Base-by-base conservation (phyloP, 2,888 invertebrate genomes). In the Erebia palarica region DNA sequence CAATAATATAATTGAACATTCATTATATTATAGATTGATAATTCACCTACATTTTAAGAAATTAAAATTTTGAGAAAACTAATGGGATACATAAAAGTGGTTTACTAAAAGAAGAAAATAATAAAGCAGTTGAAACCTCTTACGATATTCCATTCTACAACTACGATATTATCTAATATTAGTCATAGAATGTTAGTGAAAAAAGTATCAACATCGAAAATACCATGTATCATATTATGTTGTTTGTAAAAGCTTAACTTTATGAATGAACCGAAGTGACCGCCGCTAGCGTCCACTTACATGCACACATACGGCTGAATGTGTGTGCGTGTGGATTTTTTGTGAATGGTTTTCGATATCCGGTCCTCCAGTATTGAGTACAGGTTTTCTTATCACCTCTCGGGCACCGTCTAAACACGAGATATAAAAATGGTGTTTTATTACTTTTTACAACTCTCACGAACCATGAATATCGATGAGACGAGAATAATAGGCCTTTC, bases 351-450 rank as follows among this genome's bases (percentile, higher is more conserved):
- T 90, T 82, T 81, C 85, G 88, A 90, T 91, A 92, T 93, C 93
- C 93, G 93, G 93, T 91, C 91, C 84, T 86, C 75, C 82, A 82
- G 83, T 87, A 88, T 88, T 82, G 82, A 77, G 82, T 88, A 88
- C 92, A 90, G 90, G 92, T 92, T 92, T 89, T 82, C 90, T 93
- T 93, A 93, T 93, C 92, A 91, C 84, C 88, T 90, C 88, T 87
- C 90, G 85, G 82, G 84, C 87, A 86, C 90, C 88, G 92, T 92
- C 92, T 92, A 92, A 92, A 92, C 89, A 91, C 80, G 83, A 87
- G 86, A 90, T 90, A 91, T 92, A 92, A 92, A 92, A 91, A 90
- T 91, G 86, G 89, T 88, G 91, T 89, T 92, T 92, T 93, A 93
- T 92, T 88, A 80, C 88, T 78, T 87, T 91, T 91, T 91, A 92